These are phyloP conservation scores for Martes martes DNA, from an alignment of 2,113 vertebrate species.

Conservation along the genomic window DNA sequence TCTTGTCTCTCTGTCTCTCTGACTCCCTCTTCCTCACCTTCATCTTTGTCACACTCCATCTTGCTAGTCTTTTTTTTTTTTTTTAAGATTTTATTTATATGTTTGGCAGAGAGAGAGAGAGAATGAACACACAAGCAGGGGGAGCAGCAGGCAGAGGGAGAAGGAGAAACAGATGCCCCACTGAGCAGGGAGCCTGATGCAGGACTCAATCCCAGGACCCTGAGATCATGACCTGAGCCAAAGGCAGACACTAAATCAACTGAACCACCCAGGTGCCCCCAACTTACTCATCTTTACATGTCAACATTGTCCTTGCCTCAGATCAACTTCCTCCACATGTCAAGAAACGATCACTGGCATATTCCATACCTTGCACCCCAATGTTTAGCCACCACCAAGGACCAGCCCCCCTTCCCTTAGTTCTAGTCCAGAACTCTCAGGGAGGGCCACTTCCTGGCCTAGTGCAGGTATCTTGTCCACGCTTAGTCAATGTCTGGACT, in stretches of 20 bases:
- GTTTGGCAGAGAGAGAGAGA: too few species aligned
- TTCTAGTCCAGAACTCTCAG: background rate
- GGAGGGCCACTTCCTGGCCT: background rate
- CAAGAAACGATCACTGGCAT: background rate
- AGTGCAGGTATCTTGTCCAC: background rate
- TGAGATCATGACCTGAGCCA: too few species aligned
- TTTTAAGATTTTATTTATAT: too few species aligned
- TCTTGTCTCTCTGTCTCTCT: too few species aligned
- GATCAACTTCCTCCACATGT: background rate
- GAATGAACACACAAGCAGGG: too few species aligned
- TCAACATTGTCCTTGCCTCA: background rate
- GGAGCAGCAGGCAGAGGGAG: too few species aligned
- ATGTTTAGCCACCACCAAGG: background rate
- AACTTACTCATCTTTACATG: background rate
- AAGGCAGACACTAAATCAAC: too few species aligned
- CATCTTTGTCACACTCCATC: background rate
- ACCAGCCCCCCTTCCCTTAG: background rate
- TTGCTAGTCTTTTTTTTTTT: background rate
- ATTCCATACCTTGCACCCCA: background rate
- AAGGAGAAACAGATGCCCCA: too few species aligned
- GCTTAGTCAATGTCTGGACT: background rate
- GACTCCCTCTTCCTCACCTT: background rate
- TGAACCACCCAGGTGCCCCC: too few species aligned
- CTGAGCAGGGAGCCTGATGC: too few species aligned
- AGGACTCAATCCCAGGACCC: too few species aligned